These are phyloP conservation scores for Isotomurus palustris DNA, from an alignment of 2,888 invertebrate species.

Conservation along the genomic window DNA sequence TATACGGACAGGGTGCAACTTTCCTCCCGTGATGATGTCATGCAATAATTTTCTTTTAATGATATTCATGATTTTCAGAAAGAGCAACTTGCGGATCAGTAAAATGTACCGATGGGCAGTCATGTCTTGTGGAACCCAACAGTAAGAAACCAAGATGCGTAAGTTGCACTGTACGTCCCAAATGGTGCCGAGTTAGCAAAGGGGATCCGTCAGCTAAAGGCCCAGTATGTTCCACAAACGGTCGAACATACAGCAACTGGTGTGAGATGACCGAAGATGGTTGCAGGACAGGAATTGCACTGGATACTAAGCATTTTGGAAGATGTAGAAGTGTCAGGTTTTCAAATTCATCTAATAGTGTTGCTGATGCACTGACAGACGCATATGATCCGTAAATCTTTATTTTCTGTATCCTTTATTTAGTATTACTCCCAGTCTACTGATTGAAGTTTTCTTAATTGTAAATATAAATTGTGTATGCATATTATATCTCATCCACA, in stretches of 20 bases:
- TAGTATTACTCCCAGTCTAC: background rate
- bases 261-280: constrained; percentile 73
- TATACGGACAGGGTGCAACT: too few relatives aligned
- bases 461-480: too few relatives aligned
- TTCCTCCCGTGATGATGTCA: too few relatives aligned
- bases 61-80: constrained; percentile 57
- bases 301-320: constrained; percentile 65
- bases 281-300: constrained; percentile 66
- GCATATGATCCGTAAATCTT: background rate
- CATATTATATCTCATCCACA: too few relatives aligned
- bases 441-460: too few relatives aligned
- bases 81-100: constrained; percentile 63
- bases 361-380: too few relatives aligned
- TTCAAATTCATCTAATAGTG: background rate
- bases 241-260: constrained; percentile 69
- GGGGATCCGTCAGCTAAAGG: constrained; percentile 21
- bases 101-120: constrained; percentile 63
- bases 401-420: background rate
- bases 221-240: constrained; percentile 54
- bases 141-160: constrained; percentile 68
- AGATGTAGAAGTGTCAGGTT: constrained; percentile 52
- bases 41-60: too few relatives aligned
- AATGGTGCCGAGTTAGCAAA: constrained; percentile 31
- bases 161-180: constrained; percentile 54
- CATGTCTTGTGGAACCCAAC: constrained; percentile 62